Evolutionary conservation across 2,888 invertebrate species (phyloP).

Genomic region (Dichetophora obliterata): DNA sequence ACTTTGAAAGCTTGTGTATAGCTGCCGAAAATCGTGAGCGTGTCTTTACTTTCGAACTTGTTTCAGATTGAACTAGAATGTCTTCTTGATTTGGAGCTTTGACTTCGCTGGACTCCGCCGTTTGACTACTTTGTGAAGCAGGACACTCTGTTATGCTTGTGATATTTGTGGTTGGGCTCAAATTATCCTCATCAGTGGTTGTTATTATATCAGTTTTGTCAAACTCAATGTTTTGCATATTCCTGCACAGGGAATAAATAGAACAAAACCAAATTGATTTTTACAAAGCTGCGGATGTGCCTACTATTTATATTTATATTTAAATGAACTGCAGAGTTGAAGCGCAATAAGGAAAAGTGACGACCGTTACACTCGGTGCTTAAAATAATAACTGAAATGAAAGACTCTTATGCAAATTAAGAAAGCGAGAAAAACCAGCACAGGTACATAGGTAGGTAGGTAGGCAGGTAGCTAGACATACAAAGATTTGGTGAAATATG

Average conservation of each 20-base stretch:
- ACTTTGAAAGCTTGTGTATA: constrained; percentile 62
- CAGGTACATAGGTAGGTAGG: not conserved
- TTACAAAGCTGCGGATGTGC: not conserved
- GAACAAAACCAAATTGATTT: not conserved
- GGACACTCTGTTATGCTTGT: constrained; percentile 31
- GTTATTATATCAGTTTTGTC: constrained; percentile 36
- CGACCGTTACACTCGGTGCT: not conserved
- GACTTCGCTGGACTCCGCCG: constrained; percentile 30
- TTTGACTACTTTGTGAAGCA: constrained; percentile 34
- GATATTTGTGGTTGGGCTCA: constrained; percentile 46
- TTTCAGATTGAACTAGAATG: constrained; percentile 50
- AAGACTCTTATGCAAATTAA: not conserved
- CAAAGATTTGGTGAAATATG: constrained; percentile 10
- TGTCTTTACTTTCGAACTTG: constrained; percentile 58
- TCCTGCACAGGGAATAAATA: constrained; percentile 47
- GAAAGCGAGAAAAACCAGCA: constrained; percentile 1
- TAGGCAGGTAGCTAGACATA: not conserved
- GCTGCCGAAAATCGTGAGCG: constrained; percentile 66
- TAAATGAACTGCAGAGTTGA: not conserved
- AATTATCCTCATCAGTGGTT: constrained; percentile 48
- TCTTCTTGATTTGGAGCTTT: constrained; percentile 30
- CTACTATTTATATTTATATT: not conserved
- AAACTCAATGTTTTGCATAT: constrained; percentile 65
- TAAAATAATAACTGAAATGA: constrained; percentile 2
- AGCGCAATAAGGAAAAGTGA: not conserved